These are phyloP conservation scores for Marcusenius ussheri DNA, from an alignment of 2,113 vertebrate genomes.

Conservation along the genomic window DNA sequence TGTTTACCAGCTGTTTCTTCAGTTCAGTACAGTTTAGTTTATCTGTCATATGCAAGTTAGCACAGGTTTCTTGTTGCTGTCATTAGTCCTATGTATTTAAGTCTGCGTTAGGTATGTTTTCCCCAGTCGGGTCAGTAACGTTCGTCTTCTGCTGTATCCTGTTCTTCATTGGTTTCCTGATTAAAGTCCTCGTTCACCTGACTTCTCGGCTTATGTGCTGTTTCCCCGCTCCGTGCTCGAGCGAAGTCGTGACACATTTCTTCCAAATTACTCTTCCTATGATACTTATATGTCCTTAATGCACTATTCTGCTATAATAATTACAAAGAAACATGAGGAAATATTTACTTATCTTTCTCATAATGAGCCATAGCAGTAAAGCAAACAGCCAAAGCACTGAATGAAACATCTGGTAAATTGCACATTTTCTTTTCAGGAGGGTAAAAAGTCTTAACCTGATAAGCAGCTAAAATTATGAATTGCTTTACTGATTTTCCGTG, in stretches of 20 bases:
- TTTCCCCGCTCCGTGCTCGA: too few species aligned
- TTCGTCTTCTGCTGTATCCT: too few species aligned
- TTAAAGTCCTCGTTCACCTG: too few species aligned
- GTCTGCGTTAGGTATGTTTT: too few species aligned
- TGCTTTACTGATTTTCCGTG: constrained; percentile 99
- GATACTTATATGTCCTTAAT: background rate
- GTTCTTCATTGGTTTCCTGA: too few species aligned
- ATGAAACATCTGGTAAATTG: background rate
- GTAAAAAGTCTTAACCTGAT: constrained; percentile 67
- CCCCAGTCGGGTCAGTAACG: too few species aligned
- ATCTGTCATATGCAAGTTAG: too few species aligned
- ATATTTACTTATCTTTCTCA: background rate
- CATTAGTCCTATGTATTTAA: too few species aligned
- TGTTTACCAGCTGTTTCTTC: too few species aligned
- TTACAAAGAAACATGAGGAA: background rate
- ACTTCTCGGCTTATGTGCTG: too few species aligned
- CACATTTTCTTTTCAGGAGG: constrained; percentile 10
- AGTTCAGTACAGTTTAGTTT: too few species aligned
- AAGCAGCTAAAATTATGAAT: constrained; percentile 99
- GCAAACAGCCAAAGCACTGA: background rate
- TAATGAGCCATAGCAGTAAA: background rate
- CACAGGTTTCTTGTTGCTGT: too few species aligned
- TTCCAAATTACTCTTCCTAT: background rate
- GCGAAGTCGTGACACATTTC: background rate
- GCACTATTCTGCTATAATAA: background rate